These are phyloP conservation scores for Clarias magur DNA, from an alignment of 2,113 vertebrate species.

Conservation along the genomic window DNA sequence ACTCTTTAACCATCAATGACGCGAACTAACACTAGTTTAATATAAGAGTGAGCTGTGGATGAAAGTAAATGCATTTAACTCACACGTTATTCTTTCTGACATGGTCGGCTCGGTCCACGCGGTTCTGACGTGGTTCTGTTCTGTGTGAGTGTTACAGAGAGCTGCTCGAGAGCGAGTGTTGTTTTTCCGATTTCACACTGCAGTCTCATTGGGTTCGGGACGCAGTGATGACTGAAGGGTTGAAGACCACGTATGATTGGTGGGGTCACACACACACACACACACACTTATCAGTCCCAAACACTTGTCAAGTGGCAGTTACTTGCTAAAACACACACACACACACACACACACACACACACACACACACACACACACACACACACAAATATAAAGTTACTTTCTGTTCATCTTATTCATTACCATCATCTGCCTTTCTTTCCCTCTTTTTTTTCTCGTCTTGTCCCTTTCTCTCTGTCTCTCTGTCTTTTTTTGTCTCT, in stretches of 20 bases:
- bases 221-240: neutral
- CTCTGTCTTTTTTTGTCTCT: neutral
- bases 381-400: neutral
- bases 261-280: neutral
- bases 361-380: neutral
- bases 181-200: neutral
- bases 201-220: neutral
- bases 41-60: neutral
- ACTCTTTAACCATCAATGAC: no score
- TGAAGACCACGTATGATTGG: neutral
- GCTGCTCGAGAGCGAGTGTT: neutral
- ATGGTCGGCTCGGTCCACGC: neutral
- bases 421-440: neutral
- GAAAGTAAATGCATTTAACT: neutral
- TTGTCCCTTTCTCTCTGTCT: no score
- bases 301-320: neutral
- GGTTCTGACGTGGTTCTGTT: neutral
- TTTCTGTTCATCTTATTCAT: neutral
- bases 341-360: neutral
- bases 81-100: accelerated
- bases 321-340: neutral
- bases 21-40: no score
- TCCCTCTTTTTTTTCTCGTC: neutral
- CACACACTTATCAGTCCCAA: neutral
- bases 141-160: neutral